Base-by-base conservation (phyloP, 2,888 invertebrate genomes). In the Parnassius glacialis region DNA sequence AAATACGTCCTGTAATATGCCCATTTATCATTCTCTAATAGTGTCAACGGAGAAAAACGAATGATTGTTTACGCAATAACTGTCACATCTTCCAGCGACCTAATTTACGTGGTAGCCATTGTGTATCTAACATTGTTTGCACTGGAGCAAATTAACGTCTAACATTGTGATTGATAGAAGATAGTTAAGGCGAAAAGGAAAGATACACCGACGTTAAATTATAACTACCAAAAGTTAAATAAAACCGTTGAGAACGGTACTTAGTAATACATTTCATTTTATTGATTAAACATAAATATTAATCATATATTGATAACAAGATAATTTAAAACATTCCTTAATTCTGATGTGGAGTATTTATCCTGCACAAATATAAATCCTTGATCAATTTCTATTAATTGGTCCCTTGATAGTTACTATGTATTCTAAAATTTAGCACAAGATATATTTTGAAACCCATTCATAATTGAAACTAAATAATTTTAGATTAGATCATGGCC, bases 131-230 rank as follows among this genome's bases (percentile, higher is more conserved):
- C 51, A 47, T 45, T 58, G 54, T 58, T 62, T 62, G 54, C 50
- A 42, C 34, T 59, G 45, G 48, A 57, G 53, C 48, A 56, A 52
- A 64, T 64, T 59, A 60, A 60, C 64, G 64, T 57, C 60, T 57
- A 48, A 48, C 52, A 16, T 2, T 47, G 56, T 59, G 56, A 63
- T 63, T 44, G 63, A 63, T 59, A 43, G 50, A 11, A 12, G 16
- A 48, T 41, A 54, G 47, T 43, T 41, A 47, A 13, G 45, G 47
- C 47, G 20, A 34, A 44, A 34, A 52, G 48, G 25, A 20, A 42
- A 10, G 12, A 12, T 48, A 48, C 48, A 16, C 2, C 41, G 44
- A 59, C 12, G 42, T 12, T 48, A 10, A 50, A 59, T 20, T 54
- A 54, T 60, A n/a, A 20, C 34, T 20, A 16, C 12, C 12, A 34